Base-by-base conservation (phyloP, 2,797 vertebrate species). In the Falco naumanni region DNA sequence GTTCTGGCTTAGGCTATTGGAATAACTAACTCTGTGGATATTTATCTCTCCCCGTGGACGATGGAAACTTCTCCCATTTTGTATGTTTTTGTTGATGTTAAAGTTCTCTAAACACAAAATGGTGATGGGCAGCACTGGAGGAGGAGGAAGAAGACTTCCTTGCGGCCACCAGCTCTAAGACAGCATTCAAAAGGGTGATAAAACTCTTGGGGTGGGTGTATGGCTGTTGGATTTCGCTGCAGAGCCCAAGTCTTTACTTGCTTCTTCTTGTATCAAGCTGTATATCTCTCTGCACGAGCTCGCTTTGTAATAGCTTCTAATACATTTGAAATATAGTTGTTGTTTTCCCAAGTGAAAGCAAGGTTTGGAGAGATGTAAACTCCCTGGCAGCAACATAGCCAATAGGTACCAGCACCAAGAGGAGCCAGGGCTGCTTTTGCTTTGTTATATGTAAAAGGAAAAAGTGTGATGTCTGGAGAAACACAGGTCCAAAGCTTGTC, bases 391-490 rank as follows among this genome's bases (percentile, higher is more conserved):
- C 57, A 56, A 61, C 53, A 50, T 0, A 48, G 63, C 54, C 34
- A 13, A 28, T 34, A 48, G 57, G 16, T 21, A 41, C 1, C 22
- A 60, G 64, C 77, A 57, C 24, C 50, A 9, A 15, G 57, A 57
- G 54, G 1, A 81, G 24, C 61, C 61, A 47, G 83, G 71, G 65
- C 50, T 53, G 66, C 50, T 64, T 70, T 60, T 56, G 10, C 60
- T 83, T 66, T 0, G 0, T 10, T 43, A 3, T 14, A 57, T 2
- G 3, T 5, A 34, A 31, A n/a, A 50, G 47, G 31, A n/a, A 45
- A 24, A 63, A 47, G 29, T 4, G 26, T 47, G 74, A 45, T 72
- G 37, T 24, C 14, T 5, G 47, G 61, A 74, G 57, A 57, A 9
- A 10, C 8, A 5, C 11, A 6, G 61, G 69, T 65, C 54, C 54